Conservation (phyloP, 2,797 vertebrate species). For the Oreochromis grahami region DNA sequence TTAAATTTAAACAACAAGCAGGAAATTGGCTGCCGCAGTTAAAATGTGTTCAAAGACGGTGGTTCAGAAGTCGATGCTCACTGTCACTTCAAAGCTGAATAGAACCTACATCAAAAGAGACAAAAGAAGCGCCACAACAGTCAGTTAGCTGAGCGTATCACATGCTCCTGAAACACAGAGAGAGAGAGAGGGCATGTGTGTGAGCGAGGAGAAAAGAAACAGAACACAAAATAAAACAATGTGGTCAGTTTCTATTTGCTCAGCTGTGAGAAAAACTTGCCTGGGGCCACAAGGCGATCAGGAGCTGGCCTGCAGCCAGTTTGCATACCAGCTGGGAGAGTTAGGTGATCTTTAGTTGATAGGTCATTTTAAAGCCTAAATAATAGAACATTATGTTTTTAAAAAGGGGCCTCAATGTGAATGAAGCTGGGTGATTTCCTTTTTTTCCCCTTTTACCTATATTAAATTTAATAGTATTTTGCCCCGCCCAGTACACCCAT, state of each 20-base stretch:
- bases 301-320: background rate
- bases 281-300: background rate
- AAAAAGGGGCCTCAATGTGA: background rate
- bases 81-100: background rate
- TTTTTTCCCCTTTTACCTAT: background rate
- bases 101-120: background rate
- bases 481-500: background rate
- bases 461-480: background rate
- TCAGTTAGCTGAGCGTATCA: background rate
- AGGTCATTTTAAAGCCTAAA: background rate
- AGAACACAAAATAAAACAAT: slow-evolving; percentile 2
- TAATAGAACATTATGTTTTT: background rate
- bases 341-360: background rate
- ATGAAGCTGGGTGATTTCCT: background rate
- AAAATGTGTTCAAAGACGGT: background rate
- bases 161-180: background rate
- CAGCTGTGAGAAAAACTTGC: slow-evolving; percentile 30
- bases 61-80: background rate
- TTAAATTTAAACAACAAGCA: background rate
- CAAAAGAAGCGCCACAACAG: slow-evolving; percentile 16
- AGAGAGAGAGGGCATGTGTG: background rate
- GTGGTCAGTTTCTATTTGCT: slow-evolving; percentile 46
- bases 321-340: background rate
- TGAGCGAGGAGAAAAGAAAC: background rate
- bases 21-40: background rate